These are phyloP conservation scores for Cyprinodon brontotheroides DNA, from an alignment of 2,113 vertebrate genomes.

Conservation along the genomic window DNA sequence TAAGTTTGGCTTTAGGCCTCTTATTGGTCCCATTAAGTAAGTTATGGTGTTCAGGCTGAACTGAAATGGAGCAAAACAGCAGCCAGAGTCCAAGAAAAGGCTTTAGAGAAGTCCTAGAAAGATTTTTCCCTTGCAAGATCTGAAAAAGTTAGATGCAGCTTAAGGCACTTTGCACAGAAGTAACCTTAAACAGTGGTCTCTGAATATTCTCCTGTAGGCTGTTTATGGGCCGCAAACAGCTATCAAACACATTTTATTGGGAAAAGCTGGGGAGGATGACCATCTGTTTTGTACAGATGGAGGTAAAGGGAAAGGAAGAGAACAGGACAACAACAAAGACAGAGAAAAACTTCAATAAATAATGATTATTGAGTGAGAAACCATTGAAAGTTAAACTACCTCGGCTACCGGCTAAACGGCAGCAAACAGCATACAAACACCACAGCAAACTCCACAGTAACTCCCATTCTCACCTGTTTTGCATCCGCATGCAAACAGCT, in stretches of 20 bases:
- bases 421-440: neutral
- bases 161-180: neutral
- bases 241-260: neutral
- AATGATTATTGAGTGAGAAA: neutral
- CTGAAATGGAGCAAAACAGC: neutral
- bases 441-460: no score
- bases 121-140: neutral
- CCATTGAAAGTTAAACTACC: neutral
- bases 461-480: no score
- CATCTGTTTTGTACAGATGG: neutral
- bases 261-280: neutral
- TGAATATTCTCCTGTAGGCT: neutral
- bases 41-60: neutral
- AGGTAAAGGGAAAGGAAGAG: neutral
- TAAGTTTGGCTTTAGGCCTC: no score
- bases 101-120: neutral
- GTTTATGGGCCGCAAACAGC: neutral
- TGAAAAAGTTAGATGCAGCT: neutral
- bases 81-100: neutral
- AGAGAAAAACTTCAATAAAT: neutral
- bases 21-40: no score
- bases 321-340: neutral
- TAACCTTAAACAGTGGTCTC: neutral
- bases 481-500: no score
- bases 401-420: neutral